Conservation (phyloP, 2,113 vertebrate genomes). For the Dendrocopos noguchii region DNA sequence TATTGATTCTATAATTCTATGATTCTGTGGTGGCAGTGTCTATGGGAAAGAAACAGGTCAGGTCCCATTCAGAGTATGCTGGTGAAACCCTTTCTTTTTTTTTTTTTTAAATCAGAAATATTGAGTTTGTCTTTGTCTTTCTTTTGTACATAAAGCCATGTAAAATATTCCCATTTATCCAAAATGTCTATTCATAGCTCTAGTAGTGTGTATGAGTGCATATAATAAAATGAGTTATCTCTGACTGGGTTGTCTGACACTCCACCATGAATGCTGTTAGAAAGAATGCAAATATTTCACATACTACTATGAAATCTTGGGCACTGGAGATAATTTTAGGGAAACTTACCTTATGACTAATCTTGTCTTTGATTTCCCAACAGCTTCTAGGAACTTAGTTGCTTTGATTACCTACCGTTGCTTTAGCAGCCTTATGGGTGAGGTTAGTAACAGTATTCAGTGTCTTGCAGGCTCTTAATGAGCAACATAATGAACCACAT, state of each 20-base stretch:
- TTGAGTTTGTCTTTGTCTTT: background rate
- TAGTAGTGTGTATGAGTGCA: background rate
- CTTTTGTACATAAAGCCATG: background rate
- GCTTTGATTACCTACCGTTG: background rate
- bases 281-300: background rate
- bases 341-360: background rate
- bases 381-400: background rate
- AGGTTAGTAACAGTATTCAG: background rate
- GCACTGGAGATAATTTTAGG: background rate
- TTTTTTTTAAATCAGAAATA: background rate
- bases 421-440: background rate
- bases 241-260: background rate
- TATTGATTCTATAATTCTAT: too few relatives aligned
- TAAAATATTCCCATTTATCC: background rate
- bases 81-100: background rate
- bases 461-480: background rate
- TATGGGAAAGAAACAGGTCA: background rate
- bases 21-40: too few relatives aligned
- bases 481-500: background rate
- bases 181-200: background rate
- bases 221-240: background rate
- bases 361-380: background rate
- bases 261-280: background rate
- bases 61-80: background rate
- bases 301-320: background rate